Conservation (phyloP, 2,888 invertebrate genomes). For the Cheilosia urbana region DNA sequence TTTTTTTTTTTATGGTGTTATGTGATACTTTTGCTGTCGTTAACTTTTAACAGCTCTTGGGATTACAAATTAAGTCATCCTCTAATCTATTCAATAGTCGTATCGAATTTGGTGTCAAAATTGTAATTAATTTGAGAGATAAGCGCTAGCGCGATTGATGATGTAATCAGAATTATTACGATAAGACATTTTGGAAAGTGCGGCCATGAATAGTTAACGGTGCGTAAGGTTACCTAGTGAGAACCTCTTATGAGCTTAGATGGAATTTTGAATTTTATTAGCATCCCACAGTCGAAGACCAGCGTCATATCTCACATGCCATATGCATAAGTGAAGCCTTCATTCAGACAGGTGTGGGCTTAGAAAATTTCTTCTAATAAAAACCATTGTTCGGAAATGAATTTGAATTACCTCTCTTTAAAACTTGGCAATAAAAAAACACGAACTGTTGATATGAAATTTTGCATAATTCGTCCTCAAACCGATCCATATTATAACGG, state of each 20-base stretch:
- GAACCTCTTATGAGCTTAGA: neutral
- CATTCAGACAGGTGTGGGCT: neutral
- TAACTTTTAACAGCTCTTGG: neutral
- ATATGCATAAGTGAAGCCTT: neutral
- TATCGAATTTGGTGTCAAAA: slow-evolving; percentile 23
- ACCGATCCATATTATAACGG: too few species aligned
- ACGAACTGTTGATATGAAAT: neutral
- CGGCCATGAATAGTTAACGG: slow-evolving; percentile 1
- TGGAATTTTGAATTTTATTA: neutral
- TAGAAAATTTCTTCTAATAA: neutral
- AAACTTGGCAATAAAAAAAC: neutral
- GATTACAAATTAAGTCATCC: neutral
- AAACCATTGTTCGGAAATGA: neutral
- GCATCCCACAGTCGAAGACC: neutral
- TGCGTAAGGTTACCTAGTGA: neutral
- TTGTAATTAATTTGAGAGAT: neutral
- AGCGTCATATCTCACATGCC: too few species aligned
- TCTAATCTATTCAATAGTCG: neutral
- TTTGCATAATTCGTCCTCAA: too few species aligned
- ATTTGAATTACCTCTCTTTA: neutral
- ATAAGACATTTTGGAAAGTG: neutral
- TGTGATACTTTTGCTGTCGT: slow-evolving; percentile 15
- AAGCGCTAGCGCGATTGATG: neutral
- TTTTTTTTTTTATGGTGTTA: slow-evolving; percentile 23
- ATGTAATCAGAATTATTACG: slow-evolving; percentile 1